Conservation (phyloP, 2,888 invertebrate species). For the Parnassius orleans region DNA sequence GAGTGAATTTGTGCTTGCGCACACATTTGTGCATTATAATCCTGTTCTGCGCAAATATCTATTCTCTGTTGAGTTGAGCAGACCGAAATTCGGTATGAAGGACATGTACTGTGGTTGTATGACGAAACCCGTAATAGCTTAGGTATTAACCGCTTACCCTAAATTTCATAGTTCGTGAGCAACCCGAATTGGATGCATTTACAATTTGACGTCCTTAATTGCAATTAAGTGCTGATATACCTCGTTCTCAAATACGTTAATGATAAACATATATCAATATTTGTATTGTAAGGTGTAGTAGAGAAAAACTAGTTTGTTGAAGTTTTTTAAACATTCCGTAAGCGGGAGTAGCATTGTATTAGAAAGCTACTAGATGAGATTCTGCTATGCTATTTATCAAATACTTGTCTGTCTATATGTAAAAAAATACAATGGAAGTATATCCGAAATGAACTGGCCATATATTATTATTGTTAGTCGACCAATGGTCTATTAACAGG, state of each 20-base stretch:
- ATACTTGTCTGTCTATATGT: conserved; percentile 34
- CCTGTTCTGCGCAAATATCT: too few relatives aligned
- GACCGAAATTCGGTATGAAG: too few relatives aligned
- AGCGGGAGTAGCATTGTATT: conserved; percentile 31
- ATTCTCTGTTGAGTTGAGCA: too few relatives aligned
- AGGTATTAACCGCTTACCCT: too few relatives aligned
- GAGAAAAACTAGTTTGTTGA: conserved; percentile 4
- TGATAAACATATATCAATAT: conserved; percentile 22
- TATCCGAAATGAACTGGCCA: conserved; percentile 45
- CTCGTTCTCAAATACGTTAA: not conserved
- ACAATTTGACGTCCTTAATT: too few relatives aligned
- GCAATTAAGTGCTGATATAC: too few relatives aligned
- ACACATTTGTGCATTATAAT: too few relatives aligned
- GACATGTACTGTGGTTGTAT: too few relatives aligned
- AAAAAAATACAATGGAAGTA: conserved; percentile 56
- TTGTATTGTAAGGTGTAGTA: not conserved
- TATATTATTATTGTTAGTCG: conserved; percentile 59
- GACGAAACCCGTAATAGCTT: too few relatives aligned
- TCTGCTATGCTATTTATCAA: conserved; percentile 41
- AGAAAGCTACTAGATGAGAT: conserved; percentile 36
- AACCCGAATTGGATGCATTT: too few relatives aligned
- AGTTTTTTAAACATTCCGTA: conserved; percentile 13
- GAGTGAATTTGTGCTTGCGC: too few relatives aligned
- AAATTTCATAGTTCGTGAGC: too few relatives aligned
- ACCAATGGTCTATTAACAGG: conserved; percentile 43